phyloP scores from a whole-genome alignment of 1,140 invertebrate species.

The Argopecten irradians region DNA sequence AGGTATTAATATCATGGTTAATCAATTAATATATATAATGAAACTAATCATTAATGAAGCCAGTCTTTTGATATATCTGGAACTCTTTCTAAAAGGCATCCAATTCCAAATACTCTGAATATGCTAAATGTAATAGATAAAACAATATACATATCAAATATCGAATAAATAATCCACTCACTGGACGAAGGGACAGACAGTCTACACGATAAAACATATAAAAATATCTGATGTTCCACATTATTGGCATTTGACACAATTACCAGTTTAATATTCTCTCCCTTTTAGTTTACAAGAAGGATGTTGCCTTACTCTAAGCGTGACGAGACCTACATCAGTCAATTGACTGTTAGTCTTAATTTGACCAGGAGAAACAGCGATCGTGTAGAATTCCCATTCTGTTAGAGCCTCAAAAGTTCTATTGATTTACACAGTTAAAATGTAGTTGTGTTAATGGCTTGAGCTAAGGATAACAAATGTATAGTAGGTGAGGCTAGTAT shows the following conservation, averaged over 20 bases:
- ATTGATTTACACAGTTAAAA: constrained; percentile 9
- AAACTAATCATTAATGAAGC: no score
- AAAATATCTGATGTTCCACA: background rate
- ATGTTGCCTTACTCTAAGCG: background rate
- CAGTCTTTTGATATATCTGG: no score
- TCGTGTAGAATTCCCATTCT: constrained; percentile 1
- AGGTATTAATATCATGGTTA: background rate
- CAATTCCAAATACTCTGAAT: no score
- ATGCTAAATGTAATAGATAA: no score
- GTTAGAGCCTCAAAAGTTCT: constrained; percentile 10
- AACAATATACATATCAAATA: no score
- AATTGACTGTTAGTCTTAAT: background rate
- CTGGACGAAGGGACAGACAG: background rate
- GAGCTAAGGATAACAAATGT: background rate
- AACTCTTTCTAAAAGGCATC: no score
- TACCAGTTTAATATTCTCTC: background rate
- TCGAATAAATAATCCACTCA: no score
- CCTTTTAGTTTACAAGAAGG: no score
- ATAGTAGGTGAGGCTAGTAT: background rate
- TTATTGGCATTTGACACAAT: background rate
- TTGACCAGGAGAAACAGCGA: background rate
- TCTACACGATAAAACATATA: no score
- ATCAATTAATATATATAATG: no score
- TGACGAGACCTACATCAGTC: background rate
- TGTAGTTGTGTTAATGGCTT: background rate